Evolutionary conservation across 2,797 vertebrate species (phyloP).

Genomic region (Apogon talboti): DNA sequence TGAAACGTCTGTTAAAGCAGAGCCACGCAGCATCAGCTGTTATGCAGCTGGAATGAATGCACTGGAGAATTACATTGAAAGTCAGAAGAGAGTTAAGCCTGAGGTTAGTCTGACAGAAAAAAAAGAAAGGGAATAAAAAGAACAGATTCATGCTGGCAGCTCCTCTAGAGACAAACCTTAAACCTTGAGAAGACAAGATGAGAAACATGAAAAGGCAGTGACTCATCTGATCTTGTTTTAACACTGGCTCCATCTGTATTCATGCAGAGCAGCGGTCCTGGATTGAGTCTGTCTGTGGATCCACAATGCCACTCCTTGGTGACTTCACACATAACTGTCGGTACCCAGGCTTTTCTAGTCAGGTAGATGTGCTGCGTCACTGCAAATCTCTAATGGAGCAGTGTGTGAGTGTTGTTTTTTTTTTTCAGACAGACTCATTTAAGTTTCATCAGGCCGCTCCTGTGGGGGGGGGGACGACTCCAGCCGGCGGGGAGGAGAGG

Average conservation of each 20-base stretch:
- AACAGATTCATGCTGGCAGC: conserved; percentile 31
- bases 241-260: conserved; percentile 39
- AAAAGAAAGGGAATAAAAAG: background rate
- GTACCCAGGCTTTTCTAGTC: conserved; percentile 36
- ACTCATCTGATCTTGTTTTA: conserved; percentile 50
- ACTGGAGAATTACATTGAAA: conserved; percentile 14
- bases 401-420: background rate
- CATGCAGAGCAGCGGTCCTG: conserved; percentile 23
- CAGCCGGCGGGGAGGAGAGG: background rate
- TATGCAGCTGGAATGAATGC: conserved; percentile 38
- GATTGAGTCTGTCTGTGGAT: conserved; percentile 26
- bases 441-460: conserved; percentile 54
- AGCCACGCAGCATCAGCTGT: conserved; percentile 36
- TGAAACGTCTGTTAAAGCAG: conserved; percentile 7
- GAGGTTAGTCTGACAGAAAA: conserved; percentile 26
- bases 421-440: conserved; percentile 43
- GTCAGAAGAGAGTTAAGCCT: conserved; percentile 24
- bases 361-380: conserved; percentile 39
- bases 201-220: conserved; percentile 51
- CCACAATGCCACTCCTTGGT: conserved; percentile 15
- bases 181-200: conserved; percentile 47
- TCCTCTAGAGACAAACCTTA: conserved; percentile 39
- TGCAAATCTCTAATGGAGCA: conserved; percentile 38
- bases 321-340: conserved; percentile 18
- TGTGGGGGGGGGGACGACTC: conserved; percentile 9